Evolutionary conservation across 1,140 invertebrate genomes (phyloP), one percentile per base, ranked within the genome.

Genomic region (Theocolax elegans): DNA sequence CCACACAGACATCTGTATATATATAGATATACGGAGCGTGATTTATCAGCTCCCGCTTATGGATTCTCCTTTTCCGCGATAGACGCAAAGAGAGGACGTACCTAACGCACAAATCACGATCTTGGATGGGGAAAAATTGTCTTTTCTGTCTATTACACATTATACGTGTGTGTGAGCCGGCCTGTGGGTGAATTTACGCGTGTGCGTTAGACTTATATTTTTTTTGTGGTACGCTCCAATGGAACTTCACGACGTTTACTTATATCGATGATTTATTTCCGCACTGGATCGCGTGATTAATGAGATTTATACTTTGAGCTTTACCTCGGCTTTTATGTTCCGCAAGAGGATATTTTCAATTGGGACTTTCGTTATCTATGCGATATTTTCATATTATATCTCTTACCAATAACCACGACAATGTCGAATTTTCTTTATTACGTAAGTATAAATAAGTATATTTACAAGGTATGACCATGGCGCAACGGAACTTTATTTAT

Each of bases 221-320:
- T 49, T 67, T 46, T 12, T 27, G 48, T 3, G 15, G 27, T 27
- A 19, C 2, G 29, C 9, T 23, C 25, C 40, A n/a, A n/a, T 23
- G 2, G 40, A 15, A 27, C 60, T 15, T 2, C 3, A 40, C 44
- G 46, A 42, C 42, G 46, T 49, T 63, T 49, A 23, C 44, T 53
- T 27, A 42, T 60, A 46, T 65, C 35, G 53, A 67, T 67, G 64
- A 67, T 48, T 67, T 67, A 58, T 67, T 46, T 46, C 19, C 51
- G 49, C 27, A 10, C 1, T 9, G 25, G 25, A 10, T 4, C 15
- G 19, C 25, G n/a, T 67, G 51, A 59, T 59, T 67, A 35, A 67
- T 67, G 48, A 62, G 25, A 2, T 27, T 15, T 56, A 12, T 6
- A 19, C 19, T 6, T 53, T 27, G 7, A 23, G 8, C 13, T 13